Evolutionary conservation across 2,797 vertebrate species (phyloP).

Genomic region (Falco novaeseelandiae): DNA sequence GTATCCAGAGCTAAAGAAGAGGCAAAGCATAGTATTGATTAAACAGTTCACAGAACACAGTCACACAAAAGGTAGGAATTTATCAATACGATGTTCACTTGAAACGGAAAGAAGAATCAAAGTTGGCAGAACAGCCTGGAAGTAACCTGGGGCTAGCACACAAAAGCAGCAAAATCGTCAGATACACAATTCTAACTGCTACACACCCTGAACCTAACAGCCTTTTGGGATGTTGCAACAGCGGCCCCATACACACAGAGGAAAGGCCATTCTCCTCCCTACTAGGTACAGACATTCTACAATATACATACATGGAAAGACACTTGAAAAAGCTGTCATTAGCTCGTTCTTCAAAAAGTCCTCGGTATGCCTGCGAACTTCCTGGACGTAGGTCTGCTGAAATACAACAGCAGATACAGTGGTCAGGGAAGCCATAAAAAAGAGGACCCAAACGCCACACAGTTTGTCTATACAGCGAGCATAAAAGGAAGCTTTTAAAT

Average conservation of each 20-base stretch:
- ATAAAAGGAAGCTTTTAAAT: neutral
- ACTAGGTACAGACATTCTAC: neutral
- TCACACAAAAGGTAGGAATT: neutral
- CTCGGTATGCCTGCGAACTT: constrained; percentile 38
- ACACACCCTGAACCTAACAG: neutral
- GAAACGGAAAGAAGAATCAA: neutral
- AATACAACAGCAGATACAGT: constrained; percentile 2
- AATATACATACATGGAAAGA: constrained; percentile 78
- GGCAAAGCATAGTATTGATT: neutral
- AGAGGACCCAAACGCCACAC: neutral
- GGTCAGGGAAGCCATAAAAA: neutral
- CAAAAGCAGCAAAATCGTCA: neutral
- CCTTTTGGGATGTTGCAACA: neutral
- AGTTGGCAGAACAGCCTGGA: neutral
- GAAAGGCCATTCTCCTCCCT: neutral
- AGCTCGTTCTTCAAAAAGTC: constrained; percentile 72
- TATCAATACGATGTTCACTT: neutral
- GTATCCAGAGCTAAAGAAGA: neutral
- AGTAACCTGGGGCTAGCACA: accelerated
- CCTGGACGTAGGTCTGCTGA: constrained; percentile 67
- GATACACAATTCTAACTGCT: neutral
- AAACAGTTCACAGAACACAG: neutral
- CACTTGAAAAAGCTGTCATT: constrained; percentile 79
- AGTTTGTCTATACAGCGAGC: neutral
- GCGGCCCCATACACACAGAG: neutral